phyloP scores from a whole-genome alignment of 2,797 vertebrate species.

The Atherinosoma microstoma region DNA sequence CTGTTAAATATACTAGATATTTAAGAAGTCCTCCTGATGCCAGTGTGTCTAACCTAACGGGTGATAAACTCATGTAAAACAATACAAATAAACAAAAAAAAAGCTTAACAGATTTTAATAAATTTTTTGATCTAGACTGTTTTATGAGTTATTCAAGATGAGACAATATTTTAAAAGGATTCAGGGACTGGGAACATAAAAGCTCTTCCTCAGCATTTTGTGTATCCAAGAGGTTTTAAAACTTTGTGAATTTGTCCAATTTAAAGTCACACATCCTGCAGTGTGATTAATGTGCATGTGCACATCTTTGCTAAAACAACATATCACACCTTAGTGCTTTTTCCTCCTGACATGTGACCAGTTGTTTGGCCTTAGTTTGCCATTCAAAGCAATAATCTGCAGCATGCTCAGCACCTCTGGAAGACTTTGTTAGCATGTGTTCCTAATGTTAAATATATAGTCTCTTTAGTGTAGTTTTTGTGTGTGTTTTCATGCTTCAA shows the following conservation, averaged over 20 bases:
- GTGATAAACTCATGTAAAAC: neutral
- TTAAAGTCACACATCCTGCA: neutral
- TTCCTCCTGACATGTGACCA: neutral
- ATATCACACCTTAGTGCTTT: neutral
- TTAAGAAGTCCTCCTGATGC: neutral
- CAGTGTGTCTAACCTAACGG: neutral
- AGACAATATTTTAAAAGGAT: too few relatives aligned
- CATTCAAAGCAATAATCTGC: conserved; percentile 6
- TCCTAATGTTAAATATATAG: conserved; percentile 34
- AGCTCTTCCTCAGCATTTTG: too few relatives aligned
- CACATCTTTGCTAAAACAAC: neutral
- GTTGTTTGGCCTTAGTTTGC: neutral
- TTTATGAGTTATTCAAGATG: too few relatives aligned
- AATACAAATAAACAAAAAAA: neutral
- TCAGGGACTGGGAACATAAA: too few relatives aligned
- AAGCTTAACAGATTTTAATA: too few relatives aligned
- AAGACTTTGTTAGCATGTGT: conserved; percentile 27
- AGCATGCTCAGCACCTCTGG: conserved; percentile 32
- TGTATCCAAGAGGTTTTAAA: too few relatives aligned
- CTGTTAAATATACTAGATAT: neutral
- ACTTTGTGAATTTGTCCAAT: neutral
- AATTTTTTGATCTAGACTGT: too few relatives aligned
- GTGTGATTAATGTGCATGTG: neutral
- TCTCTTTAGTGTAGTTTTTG: conserved; percentile 62
- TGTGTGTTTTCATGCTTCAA: conserved; percentile 78